These are phyloP conservation scores for Hyles euphorbiae DNA, from an alignment of 1,140 invertebrate genomes.

Conservation along the genomic window DNA sequence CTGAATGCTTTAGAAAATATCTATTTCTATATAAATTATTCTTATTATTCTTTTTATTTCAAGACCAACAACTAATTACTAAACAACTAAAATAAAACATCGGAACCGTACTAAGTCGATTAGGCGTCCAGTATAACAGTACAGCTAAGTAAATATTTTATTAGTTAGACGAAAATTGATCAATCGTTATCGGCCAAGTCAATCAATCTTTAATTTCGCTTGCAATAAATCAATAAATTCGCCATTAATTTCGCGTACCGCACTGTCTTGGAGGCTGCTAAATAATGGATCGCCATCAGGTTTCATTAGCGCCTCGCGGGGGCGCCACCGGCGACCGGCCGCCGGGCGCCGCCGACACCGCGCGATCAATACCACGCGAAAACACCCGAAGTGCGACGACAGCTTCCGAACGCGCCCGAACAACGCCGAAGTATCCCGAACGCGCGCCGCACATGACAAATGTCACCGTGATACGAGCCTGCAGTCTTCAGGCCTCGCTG, in stretches of 20 bases:
- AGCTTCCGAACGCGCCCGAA: slow-evolving; percentile 17
- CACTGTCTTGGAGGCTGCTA: slow-evolving; percentile 49
- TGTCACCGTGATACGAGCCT: slow-evolving; percentile 57
- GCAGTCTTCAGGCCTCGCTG: slow-evolving; percentile 57
- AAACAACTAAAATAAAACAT: too few species aligned
- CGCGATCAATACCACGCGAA: slow-evolving; percentile 51
- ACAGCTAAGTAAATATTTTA: too few species aligned
- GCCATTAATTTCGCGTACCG: slow-evolving; percentile 63
- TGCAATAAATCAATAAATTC: slow-evolving; percentile 68
- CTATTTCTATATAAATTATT: too few species aligned
- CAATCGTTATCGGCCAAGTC: slow-evolving; percentile 5
- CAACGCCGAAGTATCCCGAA: slow-evolving; percentile 33
- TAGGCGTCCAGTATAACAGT: background rate
- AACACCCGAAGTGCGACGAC: slow-evolving; percentile 14
- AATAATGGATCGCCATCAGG: slow-evolving; percentile 67
- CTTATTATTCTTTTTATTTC: too few species aligned
- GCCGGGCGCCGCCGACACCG: slow-evolving; percentile 48
- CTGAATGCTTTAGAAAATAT: too few species aligned
- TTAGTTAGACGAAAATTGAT: too few species aligned
- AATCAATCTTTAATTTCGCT: slow-evolving; percentile 61
- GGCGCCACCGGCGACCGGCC: slow-evolving; percentile 61
- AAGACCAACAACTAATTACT: too few species aligned
- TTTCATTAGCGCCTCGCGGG: slow-evolving; percentile 58
- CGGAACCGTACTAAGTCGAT: too few species aligned
- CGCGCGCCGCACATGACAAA: slow-evolving; percentile 59